Conservation (phyloP, 23 tunicate species). For the Halocynthia aurantium region DNA sequence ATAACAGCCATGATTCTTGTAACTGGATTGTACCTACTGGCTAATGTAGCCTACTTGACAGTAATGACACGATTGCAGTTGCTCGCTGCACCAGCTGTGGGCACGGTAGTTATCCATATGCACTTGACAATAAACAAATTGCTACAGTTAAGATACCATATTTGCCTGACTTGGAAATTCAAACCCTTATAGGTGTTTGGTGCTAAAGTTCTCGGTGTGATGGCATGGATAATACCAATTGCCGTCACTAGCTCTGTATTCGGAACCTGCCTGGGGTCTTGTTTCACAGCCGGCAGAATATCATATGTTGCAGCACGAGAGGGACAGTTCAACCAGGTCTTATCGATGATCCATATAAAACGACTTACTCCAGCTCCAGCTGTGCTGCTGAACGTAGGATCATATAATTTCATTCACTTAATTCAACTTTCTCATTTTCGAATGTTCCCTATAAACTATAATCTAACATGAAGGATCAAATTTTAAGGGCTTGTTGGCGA, state of each 20-base stretch:
- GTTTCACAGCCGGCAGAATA: slow-evolving; percentile 92
- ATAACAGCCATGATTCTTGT: slow-evolving; percentile 71
- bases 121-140: neutral
- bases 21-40: slow-evolving; percentile 57
- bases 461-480: neutral
- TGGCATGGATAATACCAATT: slow-evolving; percentile 79
- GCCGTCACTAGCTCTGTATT: slow-evolving; percentile 84
- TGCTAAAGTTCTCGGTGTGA: slow-evolving; percentile 43
- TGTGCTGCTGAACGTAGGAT: slow-evolving; percentile 75
- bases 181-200: slow-evolving; percentile 47
- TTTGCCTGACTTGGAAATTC: slow-evolving; percentile 1
- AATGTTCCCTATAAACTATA: neutral
- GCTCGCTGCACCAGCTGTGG: slow-evolving; percentile 18
- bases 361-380: slow-evolving; percentile 91
- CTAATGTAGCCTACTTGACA: slow-evolving; percentile 78
- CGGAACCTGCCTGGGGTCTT: slow-evolving; percentile 93
- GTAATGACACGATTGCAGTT: slow-evolving; percentile 65
- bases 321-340: slow-evolving; percentile 68
- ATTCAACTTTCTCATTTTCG: neutral
- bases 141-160: neutral
- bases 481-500: slow-evolving; percentile 73
- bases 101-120: slow-evolving; percentile 1
- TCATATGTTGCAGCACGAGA: slow-evolving; percentile 88
- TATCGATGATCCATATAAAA: slow-evolving; percentile 79
- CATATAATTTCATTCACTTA: neutral